Conservation (phyloP, 2,113 vertebrate species). For the Boulengerochromis microlepis region DNA sequence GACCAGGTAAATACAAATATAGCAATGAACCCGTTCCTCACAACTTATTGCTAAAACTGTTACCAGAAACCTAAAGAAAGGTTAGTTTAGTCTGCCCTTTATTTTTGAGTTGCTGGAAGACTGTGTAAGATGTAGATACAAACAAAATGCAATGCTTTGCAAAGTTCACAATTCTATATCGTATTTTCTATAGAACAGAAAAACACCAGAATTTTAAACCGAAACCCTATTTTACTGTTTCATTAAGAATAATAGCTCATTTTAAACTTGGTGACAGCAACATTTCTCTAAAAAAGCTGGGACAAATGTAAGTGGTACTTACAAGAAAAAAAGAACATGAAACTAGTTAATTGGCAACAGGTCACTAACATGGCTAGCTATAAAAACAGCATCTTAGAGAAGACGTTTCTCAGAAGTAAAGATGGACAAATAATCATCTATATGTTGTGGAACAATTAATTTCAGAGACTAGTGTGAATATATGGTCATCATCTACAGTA, state of each 20-base stretch:
- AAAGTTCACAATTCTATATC: not conserved
- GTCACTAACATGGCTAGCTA: not conserved
- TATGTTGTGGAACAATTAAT: not conserved
- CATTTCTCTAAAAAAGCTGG: not conserved
- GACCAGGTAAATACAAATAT: conserved; percentile 77
- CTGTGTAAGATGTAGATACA: not conserved
- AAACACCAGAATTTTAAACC: not conserved
- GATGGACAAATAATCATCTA: not conserved
- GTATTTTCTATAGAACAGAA: not conserved
- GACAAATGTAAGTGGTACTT: not conserved
- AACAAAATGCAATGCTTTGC: not conserved
- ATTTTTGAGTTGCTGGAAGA: not conserved
- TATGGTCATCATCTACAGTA: not conserved
- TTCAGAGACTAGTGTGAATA: not conserved
- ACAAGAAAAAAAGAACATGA: rapidly evolving
- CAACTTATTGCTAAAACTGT: not conserved
- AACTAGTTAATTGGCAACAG: not conserved
- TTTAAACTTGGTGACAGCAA: not conserved
- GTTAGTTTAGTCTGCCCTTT: not conserved
- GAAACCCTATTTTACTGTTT: not conserved
- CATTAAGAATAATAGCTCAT: not conserved
- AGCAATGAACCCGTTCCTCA: not conserved
- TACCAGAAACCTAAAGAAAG: not conserved
- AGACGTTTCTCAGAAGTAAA: not conserved
- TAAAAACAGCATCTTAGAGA: not conserved